Evolutionary conservation across 1,140 invertebrate genomes (phyloP).

Genomic region (Hyphantria cunea): DNA sequence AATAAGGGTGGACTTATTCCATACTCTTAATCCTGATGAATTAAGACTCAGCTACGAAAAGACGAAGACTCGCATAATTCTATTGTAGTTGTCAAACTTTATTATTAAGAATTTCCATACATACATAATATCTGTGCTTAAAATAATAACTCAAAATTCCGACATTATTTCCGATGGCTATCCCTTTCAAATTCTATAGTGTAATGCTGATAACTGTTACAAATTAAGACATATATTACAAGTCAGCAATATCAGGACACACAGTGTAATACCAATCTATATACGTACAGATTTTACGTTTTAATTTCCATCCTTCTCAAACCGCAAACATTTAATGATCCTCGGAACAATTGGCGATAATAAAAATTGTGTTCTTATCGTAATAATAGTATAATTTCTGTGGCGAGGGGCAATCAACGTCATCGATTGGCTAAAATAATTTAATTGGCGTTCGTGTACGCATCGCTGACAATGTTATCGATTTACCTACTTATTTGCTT

Average conservation of each 20-base stretch:
- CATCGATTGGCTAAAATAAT: slow-evolving; percentile 23
- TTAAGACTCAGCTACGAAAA: too few species aligned
- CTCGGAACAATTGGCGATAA: slow-evolving; percentile 5
- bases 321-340: slow-evolving; percentile 11
- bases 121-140: too few species aligned
- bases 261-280: not conserved
- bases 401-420: slow-evolving; percentile 11
- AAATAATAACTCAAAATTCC: too few species aligned
- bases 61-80: too few species aligned
- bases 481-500: not conserved
- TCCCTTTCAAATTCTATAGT: too few species aligned
- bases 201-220: too few species aligned
- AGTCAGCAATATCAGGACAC: not conserved
- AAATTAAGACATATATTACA: too few species aligned
- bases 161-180: too few species aligned
- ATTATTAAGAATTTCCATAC: too few species aligned
- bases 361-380: slow-evolving; percentile 24
- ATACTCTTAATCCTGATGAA: too few species aligned
- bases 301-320: not conserved
- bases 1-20: too few species aligned
- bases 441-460: slow-evolving; percentile 18
- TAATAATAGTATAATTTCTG: slow-evolving; percentile 20
- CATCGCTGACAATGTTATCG: slow-evolving; percentile 5
- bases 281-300: not conserved
- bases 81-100: too few species aligned